These are phyloP conservation scores for Cyprinodon variegatus DNA, from an alignment of 2,113 vertebrate genomes.

Conservation along the genomic window DNA sequence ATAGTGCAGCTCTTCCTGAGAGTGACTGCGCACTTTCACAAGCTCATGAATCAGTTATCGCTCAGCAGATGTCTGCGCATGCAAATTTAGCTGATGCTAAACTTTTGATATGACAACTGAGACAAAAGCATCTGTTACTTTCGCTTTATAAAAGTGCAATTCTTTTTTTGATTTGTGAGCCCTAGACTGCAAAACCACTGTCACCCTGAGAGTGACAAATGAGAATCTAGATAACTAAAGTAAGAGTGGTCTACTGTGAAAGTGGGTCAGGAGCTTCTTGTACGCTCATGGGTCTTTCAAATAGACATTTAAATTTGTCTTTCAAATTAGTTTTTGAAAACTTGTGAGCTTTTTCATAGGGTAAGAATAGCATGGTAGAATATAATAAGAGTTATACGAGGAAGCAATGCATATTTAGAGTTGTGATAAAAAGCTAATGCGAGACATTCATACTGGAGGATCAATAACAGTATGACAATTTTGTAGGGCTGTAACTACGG, in stretches of 20 bases:
- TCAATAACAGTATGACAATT: too few relatives aligned
- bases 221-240: slow-evolving; percentile 33
- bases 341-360: neutral
- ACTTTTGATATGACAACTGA: slow-evolving; percentile 40
- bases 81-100: slow-evolving; percentile 42
- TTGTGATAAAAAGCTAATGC: neutral
- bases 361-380: neutral
- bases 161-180: slow-evolving; percentile 26
- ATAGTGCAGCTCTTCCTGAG: neutral
- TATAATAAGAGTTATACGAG: too few relatives aligned
- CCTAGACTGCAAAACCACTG: slow-evolving; percentile 29
- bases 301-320: neutral
- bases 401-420: neutral
- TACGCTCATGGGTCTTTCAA: neutral
- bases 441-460: neutral
- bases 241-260: slow-evolving; percentile 27
- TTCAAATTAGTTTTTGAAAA: slow-evolving; percentile 9
- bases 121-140: slow-evolving; percentile 39
- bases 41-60: slow-evolving; percentile 6
- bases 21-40: slow-evolving; percentile 5
- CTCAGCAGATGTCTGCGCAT: slow-evolving; percentile 22
- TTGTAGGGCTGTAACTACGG: too few relatives aligned
- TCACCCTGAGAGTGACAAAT: slow-evolving; percentile 19
- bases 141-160: slow-evolving; percentile 27
- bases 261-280: slow-evolving; percentile 3